Percentiles rank a stretch among this genome's conserved stretches.
phyloP scores from a whole-genome alignment of 2,888 invertebrate species.

The Itoplectis maculator region DNA sequence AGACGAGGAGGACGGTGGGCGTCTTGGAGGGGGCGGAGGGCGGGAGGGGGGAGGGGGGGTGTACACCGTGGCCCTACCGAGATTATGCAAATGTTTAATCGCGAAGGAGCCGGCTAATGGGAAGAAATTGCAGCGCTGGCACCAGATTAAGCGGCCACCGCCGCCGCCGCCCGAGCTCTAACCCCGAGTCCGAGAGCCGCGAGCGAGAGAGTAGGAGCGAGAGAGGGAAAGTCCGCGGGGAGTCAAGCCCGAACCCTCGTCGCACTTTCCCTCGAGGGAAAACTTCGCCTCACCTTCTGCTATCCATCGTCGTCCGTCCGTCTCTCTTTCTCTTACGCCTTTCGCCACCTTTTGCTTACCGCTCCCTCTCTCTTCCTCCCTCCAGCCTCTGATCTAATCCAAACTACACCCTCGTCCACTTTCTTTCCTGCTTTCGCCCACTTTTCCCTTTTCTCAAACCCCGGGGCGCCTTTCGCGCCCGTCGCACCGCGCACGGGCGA shows the following conservation, averaged over 20 bases:
- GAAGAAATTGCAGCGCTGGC: constrained; percentile 84
- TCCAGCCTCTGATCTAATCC: constrained; percentile 44
- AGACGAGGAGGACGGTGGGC: background rate
- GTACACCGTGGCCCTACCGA: constrained; percentile 44
- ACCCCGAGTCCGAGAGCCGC: too few relatives aligned
- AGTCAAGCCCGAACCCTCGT: constrained; percentile 30
- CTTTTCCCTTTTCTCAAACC: constrained; percentile 5
- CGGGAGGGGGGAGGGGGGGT: background rate
- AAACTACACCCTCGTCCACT: constrained; percentile 35
- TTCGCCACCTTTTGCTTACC: constrained; percentile 13
- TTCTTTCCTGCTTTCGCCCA: background rate
- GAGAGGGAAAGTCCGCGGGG: constrained; percentile 53
- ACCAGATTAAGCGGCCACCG: constrained; percentile 81
- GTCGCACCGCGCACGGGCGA: background rate
- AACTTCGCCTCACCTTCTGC: constrained; percentile 56
- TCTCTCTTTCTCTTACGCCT: constrained; percentile 51
- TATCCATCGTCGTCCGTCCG: constrained; percentile 30
- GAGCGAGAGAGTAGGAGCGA: constrained; percentile 43
- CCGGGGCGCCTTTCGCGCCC: constrained; percentile 3
- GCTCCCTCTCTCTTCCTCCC: constrained; percentile 9
- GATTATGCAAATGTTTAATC: constrained; percentile 84
- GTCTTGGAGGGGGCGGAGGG: constrained; percentile 3
- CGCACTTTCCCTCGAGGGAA: constrained; percentile 19
- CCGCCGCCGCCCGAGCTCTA: constrained; percentile 32
- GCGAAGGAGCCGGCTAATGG: constrained; percentile 82